Evolutionary conservation across 2,113 vertebrate species (phyloP), one percentile per base, ranked within the genome.

Genomic region (Pheucticus melanocephalus): DNA sequence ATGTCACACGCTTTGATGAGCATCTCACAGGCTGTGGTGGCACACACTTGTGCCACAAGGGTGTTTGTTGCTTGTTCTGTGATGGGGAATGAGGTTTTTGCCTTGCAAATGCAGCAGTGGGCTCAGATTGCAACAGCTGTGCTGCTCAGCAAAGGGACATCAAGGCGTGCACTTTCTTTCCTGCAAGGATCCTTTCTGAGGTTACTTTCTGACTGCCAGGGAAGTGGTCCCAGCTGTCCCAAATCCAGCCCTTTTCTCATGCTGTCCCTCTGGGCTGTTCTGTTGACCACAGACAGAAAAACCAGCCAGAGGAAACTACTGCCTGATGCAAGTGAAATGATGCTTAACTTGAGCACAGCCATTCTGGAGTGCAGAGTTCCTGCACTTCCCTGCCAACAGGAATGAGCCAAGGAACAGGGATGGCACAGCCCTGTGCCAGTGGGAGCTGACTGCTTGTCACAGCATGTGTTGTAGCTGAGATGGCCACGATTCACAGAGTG

Each of bases 51-150:
- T 92, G 57, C 42, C 70, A 56, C 66, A n/a, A 59, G 64, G 53
- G 31, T 65, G 57, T 72, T 69, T 76, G 79, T 16, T 73, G 18
- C 59, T 77, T 71, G 35, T 28, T 73, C 50, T 73, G 68, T 73
- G 45, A 33, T 68, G 54, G 39, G 42, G 54, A 54, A 45, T 77
- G 63, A 65, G 79, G 44, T 40, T 59, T 19, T 63, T 12, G 20
- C 57, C 82, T 76, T 86, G 63, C 66, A 77, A 83, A 82, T 39
- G 23, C 54, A 61, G 37, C 27, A 39, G 37, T 50, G 66, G 50
- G 42, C 50, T 96, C 91, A 63, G 59, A 37, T 83, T 77, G 68
- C 91, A 86, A 47, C 94, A 96, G 86, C 86, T 93, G 91, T 64
- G 39, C 54, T 73, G 61, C 78, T 88, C 79, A 57, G 70, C 85